Evolutionary conservation across 2,888 invertebrate genomes (phyloP), one percentile per base, ranked within the genome.

Genomic region (Bugula neritina): DNA sequence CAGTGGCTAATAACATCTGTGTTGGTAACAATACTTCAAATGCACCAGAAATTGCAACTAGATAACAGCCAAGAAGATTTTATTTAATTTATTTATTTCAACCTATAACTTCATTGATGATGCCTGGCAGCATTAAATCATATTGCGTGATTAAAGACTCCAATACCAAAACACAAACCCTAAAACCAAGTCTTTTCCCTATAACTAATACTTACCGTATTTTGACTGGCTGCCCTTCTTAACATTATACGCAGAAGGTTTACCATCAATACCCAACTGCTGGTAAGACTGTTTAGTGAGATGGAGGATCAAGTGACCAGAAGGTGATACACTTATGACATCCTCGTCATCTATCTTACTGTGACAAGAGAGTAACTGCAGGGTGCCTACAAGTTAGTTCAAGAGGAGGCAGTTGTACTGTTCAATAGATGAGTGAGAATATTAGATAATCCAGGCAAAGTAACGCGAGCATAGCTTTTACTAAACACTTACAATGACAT

Each of bases 261-360:
- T 76, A 54, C 80, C 80, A 72, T 79, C 78, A 34, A 81, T 63
- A 1, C 81, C 81, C 23, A 80, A 75, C 52, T 76, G 73, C 69
- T 79, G 75, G 72, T 77, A 80, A 5, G 79, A 79, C 52, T 79
- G 79, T 71, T 80, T 80, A 23, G 78, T 77, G 2, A 81, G 35
- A 71, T 77, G 74, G 35, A 81, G 73, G 3, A 79, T 72, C 25
- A 81, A 71, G 17, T 75, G 72, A 10, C 70, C 70, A 13, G 2
- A 43, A 27, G 70, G 70, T 70, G 70, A 29, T n/a, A 70, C 5
- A 29, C 52, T 13, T 35, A 70, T 54, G 13, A 70, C 70, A 54
- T 70, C 70, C 10, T 54, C 70, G 23, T 34, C 31, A 43, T 81
- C 80, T 35, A 81, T 77, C 35, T 74, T 73, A 25, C 77, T 79